These are phyloP conservation scores for Hololepta plana DNA, from an alignment of 2,888 invertebrate species.

Conservation along the genomic window DNA sequence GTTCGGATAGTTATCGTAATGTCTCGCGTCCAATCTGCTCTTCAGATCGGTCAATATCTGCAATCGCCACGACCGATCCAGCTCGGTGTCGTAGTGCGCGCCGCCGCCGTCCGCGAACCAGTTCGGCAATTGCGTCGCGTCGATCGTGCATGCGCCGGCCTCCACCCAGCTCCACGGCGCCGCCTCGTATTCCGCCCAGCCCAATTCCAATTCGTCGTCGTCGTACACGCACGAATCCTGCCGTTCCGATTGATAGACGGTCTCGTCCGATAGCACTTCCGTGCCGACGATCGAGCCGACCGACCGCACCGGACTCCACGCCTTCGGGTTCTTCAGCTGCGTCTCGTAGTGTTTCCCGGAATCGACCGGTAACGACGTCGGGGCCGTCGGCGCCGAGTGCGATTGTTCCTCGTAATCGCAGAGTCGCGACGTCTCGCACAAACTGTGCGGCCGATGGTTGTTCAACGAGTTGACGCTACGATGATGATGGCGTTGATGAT, in stretches of 20 bases:
- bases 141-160: constrained; percentile 55
- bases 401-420: constrained; percentile 50
- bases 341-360: constrained; percentile 47
- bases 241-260: constrained; percentile 57
- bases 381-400: constrained; percentile 49
- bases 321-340: constrained; percentile 59
- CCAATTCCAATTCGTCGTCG: constrained; percentile 50
- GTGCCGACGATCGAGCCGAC: constrained; percentile 70
- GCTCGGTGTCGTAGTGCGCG: constrained; percentile 41
- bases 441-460: constrained; percentile 33
- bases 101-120: constrained; percentile 35
- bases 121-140: constrained; percentile 53
- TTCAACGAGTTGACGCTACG: too few relatives aligned
- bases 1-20: constrained; percentile 39
- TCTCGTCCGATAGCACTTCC: constrained; percentile 72
- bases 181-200: constrained; percentile 65
- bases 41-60: constrained; percentile 52
- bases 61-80: constrained; percentile 56
- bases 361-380: constrained; percentile 42
- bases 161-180: constrained; percentile 61
- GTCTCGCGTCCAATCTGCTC: constrained; percentile 13
- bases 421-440: constrained; percentile 30
- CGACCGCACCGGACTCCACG: constrained; percentile 78
- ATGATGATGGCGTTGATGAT: too few relatives aligned
- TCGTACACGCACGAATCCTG: constrained; percentile 62